Evolutionary conservation across 2,797 vertebrate species (phyloP).

Genomic region (Acanthis flammea): DNA sequence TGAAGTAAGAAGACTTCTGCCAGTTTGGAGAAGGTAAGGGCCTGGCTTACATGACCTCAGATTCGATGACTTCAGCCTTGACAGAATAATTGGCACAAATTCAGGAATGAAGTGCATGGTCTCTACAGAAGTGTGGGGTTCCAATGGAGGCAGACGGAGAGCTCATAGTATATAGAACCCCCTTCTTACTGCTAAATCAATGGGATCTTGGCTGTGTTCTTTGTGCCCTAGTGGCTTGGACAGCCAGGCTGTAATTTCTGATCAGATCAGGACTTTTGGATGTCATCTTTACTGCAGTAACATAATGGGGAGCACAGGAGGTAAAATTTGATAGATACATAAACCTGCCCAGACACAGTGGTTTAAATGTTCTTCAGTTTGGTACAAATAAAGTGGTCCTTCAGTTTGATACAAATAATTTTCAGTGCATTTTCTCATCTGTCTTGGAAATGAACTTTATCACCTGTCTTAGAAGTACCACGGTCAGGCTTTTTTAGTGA

Average conservation of each 20-base stretch:
- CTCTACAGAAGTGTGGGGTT: not conserved
- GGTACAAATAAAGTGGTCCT: not conserved
- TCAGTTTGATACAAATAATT: not conserved
- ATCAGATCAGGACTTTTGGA: not conserved
- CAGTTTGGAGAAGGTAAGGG: not conserved
- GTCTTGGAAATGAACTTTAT: not conserved
- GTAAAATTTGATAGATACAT: not conserved
- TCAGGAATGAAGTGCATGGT: not conserved
- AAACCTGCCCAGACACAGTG: not conserved
- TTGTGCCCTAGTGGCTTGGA: not conserved
- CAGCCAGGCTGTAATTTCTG: not conserved
- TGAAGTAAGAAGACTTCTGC: not conserved
- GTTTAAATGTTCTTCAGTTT: not conserved
- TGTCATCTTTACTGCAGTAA: not conserved
- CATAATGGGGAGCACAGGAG: not conserved
- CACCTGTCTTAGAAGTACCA: not conserved
- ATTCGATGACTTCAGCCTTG: not conserved
- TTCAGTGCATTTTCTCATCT: not conserved
- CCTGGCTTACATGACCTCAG: not conserved
- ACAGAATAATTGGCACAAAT: not conserved
- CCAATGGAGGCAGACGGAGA: not conserved
- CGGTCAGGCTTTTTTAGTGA: not conserved
- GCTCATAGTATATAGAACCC: not conserved
- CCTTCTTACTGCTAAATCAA: not conserved
- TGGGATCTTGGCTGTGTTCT: not conserved